These are phyloP conservation scores for Chitala chitala DNA, from an alignment of 2,113 vertebrate genomes.

Conservation along the genomic window DNA sequence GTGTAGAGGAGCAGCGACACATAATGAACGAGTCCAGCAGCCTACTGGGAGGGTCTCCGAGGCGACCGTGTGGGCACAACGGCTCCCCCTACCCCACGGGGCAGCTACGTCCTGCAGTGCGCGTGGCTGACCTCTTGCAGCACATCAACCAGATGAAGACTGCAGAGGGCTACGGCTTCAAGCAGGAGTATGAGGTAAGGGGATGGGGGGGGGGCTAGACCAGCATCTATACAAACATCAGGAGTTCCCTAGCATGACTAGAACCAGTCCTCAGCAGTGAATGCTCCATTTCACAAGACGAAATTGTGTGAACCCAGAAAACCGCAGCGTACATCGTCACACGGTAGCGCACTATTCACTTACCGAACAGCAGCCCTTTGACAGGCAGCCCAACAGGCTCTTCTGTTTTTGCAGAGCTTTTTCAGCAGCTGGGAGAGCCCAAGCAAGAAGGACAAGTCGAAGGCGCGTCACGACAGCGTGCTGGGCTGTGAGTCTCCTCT, in stretches of 20 bases:
- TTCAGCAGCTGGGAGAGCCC: slow-evolving; percentile 91
- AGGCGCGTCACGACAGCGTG: slow-evolving; percentile 67
- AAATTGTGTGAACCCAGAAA: neutral
- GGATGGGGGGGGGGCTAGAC: neutral
- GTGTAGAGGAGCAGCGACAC: slow-evolving; percentile 76
- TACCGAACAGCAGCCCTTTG: neutral
- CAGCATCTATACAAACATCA: neutral
- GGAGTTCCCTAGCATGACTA: neutral
- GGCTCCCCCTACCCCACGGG: slow-evolving; percentile 87
- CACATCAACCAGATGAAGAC: slow-evolving; percentile 99
- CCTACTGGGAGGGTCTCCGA: slow-evolving; percentile 73
- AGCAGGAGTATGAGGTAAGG: slow-evolving; percentile 89
- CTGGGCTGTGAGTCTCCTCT: slow-evolving; percentile 54
- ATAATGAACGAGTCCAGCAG: slow-evolving; percentile 87
- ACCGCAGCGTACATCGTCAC: too few species aligned
- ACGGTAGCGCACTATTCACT: neutral
- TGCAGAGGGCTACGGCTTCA: slow-evolving; percentile 88
- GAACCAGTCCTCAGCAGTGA: neutral
- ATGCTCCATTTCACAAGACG: neutral
- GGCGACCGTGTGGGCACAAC: slow-evolving; percentile 74
- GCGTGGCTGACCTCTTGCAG: slow-evolving; percentile 87
- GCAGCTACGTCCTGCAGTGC: slow-evolving; percentile 85
- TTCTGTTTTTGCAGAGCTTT: slow-evolving; percentile 73
- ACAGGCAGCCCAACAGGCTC: neutral
- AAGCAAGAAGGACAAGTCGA: slow-evolving; percentile 90